Percentiles rank a stretch among this genome's conserved stretches.
phyloP scores from a whole-genome alignment of 2,888 invertebrate species.

The Invenusta paracnida region DNA sequence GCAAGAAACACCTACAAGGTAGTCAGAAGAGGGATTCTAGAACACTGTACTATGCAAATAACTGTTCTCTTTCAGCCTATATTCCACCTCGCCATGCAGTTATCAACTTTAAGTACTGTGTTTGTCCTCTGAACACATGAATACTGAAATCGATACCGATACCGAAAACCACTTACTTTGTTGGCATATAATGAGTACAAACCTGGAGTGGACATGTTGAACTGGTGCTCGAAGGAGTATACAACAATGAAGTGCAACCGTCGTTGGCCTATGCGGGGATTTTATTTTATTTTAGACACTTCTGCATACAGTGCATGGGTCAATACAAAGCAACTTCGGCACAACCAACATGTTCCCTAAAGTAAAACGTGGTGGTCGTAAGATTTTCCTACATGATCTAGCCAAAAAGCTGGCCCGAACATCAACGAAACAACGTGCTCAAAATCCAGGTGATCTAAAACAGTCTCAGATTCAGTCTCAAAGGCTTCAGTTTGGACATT shows the following conservation, averaged over 20 bases:
- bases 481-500: not conserved
- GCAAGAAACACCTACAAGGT: not conserved
- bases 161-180: not conserved
- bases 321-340: slow-evolving; percentile 13
- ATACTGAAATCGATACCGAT: not conserved
- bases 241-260: slow-evolving; percentile 13
- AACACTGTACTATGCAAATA: not conserved
- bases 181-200: not conserved
- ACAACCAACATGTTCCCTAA: slow-evolving; percentile 6
- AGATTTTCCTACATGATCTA: slow-evolving; percentile 29
- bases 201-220: slow-evolving; percentile 11
- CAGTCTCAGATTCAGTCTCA: not conserved
- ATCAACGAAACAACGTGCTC: not conserved
- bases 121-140: not conserved
- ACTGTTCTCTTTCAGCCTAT: not conserved
- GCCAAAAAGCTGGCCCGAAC: not conserved
- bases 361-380: slow-evolving; percentile 9
- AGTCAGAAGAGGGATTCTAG: not conserved
- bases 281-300: not conserved
- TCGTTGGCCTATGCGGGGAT: not conserved
- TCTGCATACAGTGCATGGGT: not conserved
- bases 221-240: not conserved
- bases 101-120: not conserved
- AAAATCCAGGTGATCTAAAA: slow-evolving; percentile 26
- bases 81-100: not conserved